phyloP scores from a whole-genome alignment of 2,113 vertebrate genomes.

The Calypte anna region DNA sequence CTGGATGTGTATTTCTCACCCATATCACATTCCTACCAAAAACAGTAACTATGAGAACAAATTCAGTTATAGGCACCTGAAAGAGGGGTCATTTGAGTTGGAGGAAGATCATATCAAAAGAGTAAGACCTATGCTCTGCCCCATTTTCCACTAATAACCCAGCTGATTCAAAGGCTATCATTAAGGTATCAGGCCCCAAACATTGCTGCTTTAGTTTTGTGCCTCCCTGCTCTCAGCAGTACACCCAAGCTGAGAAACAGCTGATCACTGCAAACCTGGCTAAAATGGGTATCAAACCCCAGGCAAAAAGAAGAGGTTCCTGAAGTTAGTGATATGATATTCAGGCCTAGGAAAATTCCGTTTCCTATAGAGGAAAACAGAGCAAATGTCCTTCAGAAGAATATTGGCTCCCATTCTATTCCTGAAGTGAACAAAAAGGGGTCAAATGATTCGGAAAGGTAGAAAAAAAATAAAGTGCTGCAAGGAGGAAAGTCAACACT shows the following conservation, averaged over 20 bases:
- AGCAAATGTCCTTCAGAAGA: not conserved
- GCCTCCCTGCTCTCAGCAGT: not conserved
- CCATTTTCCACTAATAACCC: not conserved
- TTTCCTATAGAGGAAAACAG: not conserved
- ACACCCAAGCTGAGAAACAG: not conserved
- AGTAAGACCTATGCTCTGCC: not conserved
- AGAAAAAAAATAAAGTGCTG: not conserved
- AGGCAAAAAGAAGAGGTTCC: not conserved
- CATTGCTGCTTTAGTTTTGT: not conserved
- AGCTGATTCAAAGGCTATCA: not conserved
- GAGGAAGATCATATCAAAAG: not conserved
- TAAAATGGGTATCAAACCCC: not conserved
- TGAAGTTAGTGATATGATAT: not conserved
- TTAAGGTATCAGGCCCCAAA: not conserved
- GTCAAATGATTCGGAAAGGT: not conserved
- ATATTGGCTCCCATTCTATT: not conserved
- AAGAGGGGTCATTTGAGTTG: not conserved
- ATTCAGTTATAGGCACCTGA: not conserved
- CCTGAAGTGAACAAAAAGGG: not conserved
- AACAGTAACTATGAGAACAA: not conserved
- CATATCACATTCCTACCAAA: not conserved
- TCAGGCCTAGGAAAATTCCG: not conserved
- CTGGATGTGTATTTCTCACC: not conserved
- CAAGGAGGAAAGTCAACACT: slow-evolving; percentile 5
- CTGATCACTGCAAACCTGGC: not conserved